Percentiles rank a stretch among this genome's conserved stretches.
phyloP scores from a whole-genome alignment of 2,888 invertebrate species.

The Drosophila yooni region DNA sequence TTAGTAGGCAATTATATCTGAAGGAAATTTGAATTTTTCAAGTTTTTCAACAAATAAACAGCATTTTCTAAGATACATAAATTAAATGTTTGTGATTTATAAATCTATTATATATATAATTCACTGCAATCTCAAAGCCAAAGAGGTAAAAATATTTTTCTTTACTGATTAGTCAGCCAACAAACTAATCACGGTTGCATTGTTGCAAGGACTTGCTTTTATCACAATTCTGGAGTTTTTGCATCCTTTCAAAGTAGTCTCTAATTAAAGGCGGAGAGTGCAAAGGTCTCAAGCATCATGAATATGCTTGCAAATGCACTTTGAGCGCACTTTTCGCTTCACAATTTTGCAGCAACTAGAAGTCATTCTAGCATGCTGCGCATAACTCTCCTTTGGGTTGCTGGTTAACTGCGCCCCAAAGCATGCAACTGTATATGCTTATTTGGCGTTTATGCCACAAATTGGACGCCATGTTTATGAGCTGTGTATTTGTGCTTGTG shows the following conservation, averaged over 20 bases:
- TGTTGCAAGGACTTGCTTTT: background rate
- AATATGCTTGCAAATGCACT: constrained; percentile 51
- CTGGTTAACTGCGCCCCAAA: constrained; percentile 56
- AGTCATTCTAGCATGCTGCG: constrained; percentile 47
- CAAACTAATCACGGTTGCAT: constrained; percentile 1
- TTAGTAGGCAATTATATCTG: constrained; percentile 37
- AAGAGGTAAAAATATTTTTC: too few relatives aligned
- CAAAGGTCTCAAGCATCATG: constrained; percentile 40
- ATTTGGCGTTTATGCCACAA: constrained; percentile 74
- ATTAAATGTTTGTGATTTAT: background rate
- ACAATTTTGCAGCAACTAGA: constrained; percentile 25
- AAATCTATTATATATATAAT: background rate
- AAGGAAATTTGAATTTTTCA: background rate
- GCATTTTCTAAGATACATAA: background rate
- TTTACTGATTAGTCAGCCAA: too few relatives aligned
- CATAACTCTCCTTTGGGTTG: constrained; percentile 38
- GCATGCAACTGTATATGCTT: constrained; percentile 66
- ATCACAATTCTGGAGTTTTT: background rate
- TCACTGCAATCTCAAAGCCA: too few relatives aligned
- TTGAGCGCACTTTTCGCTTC: constrained; percentile 37
- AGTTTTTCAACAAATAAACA: background rate
- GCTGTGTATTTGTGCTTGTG: constrained; percentile 1
- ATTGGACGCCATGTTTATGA: constrained; percentile 73
- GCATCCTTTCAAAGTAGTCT: constrained; percentile 41
- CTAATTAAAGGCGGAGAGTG: constrained; percentile 62